phyloP scores from a whole-genome alignment of 2,113 vertebrate species.

The Barnardius zonarius region DNA sequence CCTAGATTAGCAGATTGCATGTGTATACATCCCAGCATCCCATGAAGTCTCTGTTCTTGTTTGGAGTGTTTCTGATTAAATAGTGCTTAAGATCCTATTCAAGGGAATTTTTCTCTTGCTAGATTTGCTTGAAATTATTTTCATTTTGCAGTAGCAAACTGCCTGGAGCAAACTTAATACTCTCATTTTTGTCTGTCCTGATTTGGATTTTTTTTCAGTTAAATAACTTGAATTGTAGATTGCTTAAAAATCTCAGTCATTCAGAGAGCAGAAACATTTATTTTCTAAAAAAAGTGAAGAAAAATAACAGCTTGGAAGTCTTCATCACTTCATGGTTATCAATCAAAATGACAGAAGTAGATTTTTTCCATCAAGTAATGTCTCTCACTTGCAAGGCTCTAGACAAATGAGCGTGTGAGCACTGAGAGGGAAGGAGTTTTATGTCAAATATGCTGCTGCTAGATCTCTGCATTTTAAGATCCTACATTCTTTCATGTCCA shows the following conservation, averaged over 20 bases:
- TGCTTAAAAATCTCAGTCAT: neutral
- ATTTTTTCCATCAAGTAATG: neutral
- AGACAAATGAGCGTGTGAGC: neutral
- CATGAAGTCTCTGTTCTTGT: neutral
- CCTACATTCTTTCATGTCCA: neutral
- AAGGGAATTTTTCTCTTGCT: neutral
- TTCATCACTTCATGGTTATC: neutral
- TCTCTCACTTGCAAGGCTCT: neutral
- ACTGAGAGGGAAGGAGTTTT: neutral
- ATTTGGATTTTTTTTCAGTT: neutral
- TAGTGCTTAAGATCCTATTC: neutral
- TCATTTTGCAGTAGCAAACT: neutral
- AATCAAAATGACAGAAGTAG: conserved; percentile 10
- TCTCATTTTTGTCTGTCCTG: neutral
- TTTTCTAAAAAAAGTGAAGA: neutral
- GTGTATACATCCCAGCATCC: neutral
- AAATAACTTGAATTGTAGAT: neutral
- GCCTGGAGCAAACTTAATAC: neutral
- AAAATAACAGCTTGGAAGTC: neutral
- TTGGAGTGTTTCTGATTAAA: neutral
- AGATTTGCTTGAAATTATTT: neutral
- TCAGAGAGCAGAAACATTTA: neutral
- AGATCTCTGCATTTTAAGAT: neutral
- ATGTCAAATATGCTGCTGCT: neutral
- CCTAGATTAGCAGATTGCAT: neutral